Evolutionary conservation across 2,797 vertebrate species (phyloP), one percentile per base, ranked within the genome.

Genomic region (Tarsius wallacei): DNA sequence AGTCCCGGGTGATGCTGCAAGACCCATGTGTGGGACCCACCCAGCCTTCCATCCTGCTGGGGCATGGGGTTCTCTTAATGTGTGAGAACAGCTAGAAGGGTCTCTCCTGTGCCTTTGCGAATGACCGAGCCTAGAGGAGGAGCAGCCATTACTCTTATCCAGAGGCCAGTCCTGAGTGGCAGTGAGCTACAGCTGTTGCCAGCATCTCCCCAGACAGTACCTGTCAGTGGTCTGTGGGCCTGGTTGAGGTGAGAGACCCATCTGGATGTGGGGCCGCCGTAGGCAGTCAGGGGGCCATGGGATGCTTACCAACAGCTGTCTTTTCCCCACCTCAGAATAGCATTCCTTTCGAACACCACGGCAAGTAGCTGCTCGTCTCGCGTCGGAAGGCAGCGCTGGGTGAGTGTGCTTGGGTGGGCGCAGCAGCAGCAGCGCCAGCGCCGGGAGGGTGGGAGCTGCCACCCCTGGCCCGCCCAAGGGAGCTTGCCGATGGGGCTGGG

Each of bases 321-420:
- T 99, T 99, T 99, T 99, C 99, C 99, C 98, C 99, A 99, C 99
- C 99, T 99, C 99, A 99, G 99, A 99, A 99, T 99, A 99, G 99
- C 99, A 99, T 99, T 99, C 99, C 99, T 98, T 99, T 99, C 99
- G 99, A 99, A 98, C 99, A 99, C 98, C 99, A 99, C 98, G 99
- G 99, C 99, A 99, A 99, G 99, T 99, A 99, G 99, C 99, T 98
- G 99, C 99, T 99, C 99, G 98, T 99, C 99, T 99, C 98, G 99
- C 98, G 98, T 99, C 98, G 99, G 99, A 99, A 99, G 98, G 99
- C 99, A 99, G 99, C 99, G 98, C 98, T 98, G 99, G 99, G 99
- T 99, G 99, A 99, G 99, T 99, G 97, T 97, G 94, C 82, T 94
- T 57, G 1, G 68, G 53, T 11, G 80, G 94, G 55, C 97, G 98